Conservation (phyloP, 2,113 vertebrate genomes). For the Cyrtonyx montezumae region DNA sequence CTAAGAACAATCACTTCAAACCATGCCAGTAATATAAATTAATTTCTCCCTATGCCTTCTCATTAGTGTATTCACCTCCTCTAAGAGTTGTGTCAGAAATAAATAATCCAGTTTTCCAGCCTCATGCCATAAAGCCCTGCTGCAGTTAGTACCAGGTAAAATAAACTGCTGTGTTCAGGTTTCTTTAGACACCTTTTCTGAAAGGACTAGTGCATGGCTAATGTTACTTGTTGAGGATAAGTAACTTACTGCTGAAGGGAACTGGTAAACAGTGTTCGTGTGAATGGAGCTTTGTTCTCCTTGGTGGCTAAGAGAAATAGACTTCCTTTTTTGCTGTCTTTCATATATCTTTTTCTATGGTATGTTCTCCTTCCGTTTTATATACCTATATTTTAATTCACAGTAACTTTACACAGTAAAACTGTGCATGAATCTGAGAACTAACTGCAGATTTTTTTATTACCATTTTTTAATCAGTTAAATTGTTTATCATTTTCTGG, state of each 20-base stretch:
- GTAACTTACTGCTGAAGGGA: not conserved
- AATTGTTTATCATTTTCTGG: not conserved
- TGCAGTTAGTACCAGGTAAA: not conserved
- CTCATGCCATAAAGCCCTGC: not conserved
- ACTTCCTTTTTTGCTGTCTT: not conserved
- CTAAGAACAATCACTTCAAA: not conserved
- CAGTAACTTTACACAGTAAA: not conserved
- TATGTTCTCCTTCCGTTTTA: not conserved
- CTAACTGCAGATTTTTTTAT: accelerated
- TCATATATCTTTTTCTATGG: not conserved
- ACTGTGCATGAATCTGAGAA: not conserved
- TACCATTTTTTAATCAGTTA: not conserved
- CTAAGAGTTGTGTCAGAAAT: not conserved
- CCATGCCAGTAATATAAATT: not conserved
- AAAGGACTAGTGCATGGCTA: not conserved
- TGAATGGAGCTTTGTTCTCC: not conserved
- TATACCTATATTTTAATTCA: not conserved
- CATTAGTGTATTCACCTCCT: not conserved
- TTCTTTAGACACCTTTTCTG: not conserved
- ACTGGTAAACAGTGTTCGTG: not conserved
- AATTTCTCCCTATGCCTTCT: not conserved
- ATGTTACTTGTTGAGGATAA: not conserved
- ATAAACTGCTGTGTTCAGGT: not conserved
- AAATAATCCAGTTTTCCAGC: not conserved
- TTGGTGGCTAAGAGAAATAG: not conserved